Evolutionary conservation across 1,140 invertebrate species (phyloP).

Genomic region (Drosophila burlai): DNA sequence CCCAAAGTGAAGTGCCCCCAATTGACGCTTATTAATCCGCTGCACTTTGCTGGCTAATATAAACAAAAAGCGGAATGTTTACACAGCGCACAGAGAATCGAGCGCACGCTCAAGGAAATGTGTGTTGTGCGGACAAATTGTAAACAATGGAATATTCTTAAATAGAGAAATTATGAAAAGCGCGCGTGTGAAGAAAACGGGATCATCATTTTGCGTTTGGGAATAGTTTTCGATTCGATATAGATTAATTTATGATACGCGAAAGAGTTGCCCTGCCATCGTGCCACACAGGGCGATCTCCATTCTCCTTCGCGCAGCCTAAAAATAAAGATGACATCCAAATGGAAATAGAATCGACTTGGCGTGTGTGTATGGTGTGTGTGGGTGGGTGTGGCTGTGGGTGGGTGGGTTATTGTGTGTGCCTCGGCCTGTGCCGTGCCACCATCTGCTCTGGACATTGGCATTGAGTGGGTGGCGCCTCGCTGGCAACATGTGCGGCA

Average conservation of each 20-base stretch:
- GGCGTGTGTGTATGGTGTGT: conserved; percentile 31
- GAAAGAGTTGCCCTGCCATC: conserved; percentile 23
- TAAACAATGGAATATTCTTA: conserved; percentile 36
- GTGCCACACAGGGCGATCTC: conserved; percentile 48
- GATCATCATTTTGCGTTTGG: conserved; percentile 26
- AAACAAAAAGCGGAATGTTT: conserved; percentile 45
- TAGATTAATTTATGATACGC: conserved; percentile 45
- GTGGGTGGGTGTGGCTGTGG: conserved; percentile 45
- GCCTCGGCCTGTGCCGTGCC: conserved; percentile 2
- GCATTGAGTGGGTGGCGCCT: conserved; percentile 65
- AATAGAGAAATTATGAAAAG: conserved; percentile 21
- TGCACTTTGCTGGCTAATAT: conserved; percentile 43
- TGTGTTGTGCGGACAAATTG: conserved; percentile 6
- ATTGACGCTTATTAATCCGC: conserved; percentile 48
- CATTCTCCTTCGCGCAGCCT: conserved; percentile 25
- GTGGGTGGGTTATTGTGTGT: conserved; percentile 15
- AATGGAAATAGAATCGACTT: conserved; percentile 51
- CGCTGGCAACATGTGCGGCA: conserved; percentile 59
- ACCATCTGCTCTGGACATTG: conserved; percentile 69
- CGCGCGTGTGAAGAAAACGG: conserved; percentile 5
- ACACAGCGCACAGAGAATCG: conserved; percentile 23
- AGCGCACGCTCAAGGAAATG: conserved; percentile 31
- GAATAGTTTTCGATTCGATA: conserved; percentile 35
- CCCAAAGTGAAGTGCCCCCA: conserved; percentile 48
- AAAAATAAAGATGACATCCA: conserved; percentile 77